phyloP scores from a whole-genome alignment of 2,797 vertebrate genomes.

The Serranus cabrilla region DNA sequence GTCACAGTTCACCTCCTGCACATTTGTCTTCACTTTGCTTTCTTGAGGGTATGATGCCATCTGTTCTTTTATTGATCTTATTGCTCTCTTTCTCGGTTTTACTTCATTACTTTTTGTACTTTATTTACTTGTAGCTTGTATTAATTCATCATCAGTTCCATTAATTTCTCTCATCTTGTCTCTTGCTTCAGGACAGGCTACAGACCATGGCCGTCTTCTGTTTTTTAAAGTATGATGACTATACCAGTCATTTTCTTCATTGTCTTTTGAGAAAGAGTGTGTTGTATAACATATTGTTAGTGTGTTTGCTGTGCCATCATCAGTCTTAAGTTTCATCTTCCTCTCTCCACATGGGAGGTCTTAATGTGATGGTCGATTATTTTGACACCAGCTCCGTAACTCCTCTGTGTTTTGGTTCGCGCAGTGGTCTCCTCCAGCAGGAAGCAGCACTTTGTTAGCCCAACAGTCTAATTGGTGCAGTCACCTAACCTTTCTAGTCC shows the following conservation, averaged over 20 bases:
- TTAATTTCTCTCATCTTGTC: slow-evolving; percentile 16
- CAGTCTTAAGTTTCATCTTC: background rate
- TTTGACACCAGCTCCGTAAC: slow-evolving; percentile 21
- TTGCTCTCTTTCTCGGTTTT: background rate
- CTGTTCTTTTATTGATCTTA: slow-evolving; percentile 22
- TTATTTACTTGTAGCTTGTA: slow-evolving; percentile 21
- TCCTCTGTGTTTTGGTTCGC: slow-evolving; percentile 16
- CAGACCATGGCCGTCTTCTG: slow-evolving; percentile 17
- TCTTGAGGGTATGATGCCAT: slow-evolving; percentile 38
- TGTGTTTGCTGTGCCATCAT: background rate
- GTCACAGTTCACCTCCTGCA: slow-evolving; percentile 6
- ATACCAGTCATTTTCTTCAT: slow-evolving; percentile 3
- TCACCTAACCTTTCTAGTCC: slow-evolving; percentile 60
- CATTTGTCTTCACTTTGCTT: slow-evolving; percentile 32
- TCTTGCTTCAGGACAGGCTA: slow-evolving; percentile 26
- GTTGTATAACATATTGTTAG: background rate
- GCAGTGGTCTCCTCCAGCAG: slow-evolving; percentile 12
- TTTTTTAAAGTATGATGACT: slow-evolving; percentile 26
- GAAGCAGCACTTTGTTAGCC: slow-evolving; percentile 24
- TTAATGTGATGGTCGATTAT: slow-evolving; percentile 8
- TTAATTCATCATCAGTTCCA: slow-evolving; percentile 27
- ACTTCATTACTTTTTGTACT: slow-evolving; percentile 1
- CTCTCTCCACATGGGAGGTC: background rate
- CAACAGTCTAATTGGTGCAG: slow-evolving; percentile 52
- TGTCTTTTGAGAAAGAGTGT: slow-evolving; percentile 4